These are phyloP conservation scores for Cistogaster globosa DNA, from an alignment of 2,888 invertebrate species.

Conservation along the genomic window DNA sequence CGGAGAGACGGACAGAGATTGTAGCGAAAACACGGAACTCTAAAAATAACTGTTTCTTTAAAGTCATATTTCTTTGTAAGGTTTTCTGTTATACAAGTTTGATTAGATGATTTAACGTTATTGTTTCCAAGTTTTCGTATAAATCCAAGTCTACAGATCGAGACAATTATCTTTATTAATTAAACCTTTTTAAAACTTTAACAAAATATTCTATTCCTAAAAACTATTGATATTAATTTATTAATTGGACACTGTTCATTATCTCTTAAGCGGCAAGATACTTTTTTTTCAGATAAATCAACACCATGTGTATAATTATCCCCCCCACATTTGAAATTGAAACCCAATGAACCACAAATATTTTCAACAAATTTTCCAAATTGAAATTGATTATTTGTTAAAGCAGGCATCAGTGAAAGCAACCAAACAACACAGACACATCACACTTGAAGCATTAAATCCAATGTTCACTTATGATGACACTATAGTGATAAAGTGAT, in stretches of 20 bases:
- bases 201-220: neutral
- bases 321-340: slow-evolving; percentile 28
- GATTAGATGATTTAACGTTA: no score
- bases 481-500: slow-evolving; percentile 23
- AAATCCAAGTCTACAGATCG: no score
- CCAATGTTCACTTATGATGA: slow-evolving; percentile 62
- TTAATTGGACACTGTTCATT: slow-evolving; percentile 56
- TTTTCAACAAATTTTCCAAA: slow-evolving; percentile 5
- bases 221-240: slow-evolving; percentile 39
- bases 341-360: slow-evolving; percentile 11
- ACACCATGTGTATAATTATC: slow-evolving; percentile 47
- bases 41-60: no score
- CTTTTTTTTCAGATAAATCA: slow-evolving; percentile 42
- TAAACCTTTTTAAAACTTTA: no score
- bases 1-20: no score
- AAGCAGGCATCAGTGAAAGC: slow-evolving; percentile 50
- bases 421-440: slow-evolving; percentile 9
- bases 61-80: no score
- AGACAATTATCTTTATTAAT: no score
- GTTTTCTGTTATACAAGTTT: no score
- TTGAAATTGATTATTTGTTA: slow-evolving; percentile 54
- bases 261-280: neutral
- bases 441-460: slow-evolving; percentile 69
- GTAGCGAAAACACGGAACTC: no score
- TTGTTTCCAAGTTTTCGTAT: no score